Percentiles rank a stretch among this genome's conserved stretches.
These are phyloP conservation scores for Lycocorax pyrrhopterus DNA, from an alignment of 2,113 vertebrate species.

Conservation along the genomic window DNA sequence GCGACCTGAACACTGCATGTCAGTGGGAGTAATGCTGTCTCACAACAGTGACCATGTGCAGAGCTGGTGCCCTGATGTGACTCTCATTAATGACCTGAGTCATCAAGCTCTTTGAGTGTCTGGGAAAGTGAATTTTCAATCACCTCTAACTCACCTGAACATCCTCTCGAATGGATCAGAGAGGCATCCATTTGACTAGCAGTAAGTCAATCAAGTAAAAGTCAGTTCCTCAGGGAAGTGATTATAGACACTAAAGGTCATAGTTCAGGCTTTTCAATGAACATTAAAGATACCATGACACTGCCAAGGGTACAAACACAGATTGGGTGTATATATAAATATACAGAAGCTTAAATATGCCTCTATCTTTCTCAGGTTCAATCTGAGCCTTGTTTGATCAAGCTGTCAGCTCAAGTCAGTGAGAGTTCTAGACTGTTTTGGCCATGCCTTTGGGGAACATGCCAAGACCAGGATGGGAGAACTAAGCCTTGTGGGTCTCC, in stretches of 20 bases:
- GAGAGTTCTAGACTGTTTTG: not conserved
- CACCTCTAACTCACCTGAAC: not conserved
- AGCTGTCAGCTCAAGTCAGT: not conserved
- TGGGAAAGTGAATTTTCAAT: not conserved
- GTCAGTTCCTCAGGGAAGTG: not conserved
- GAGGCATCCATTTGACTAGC: not conserved
- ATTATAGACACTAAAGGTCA: not conserved
- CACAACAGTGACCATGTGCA: not conserved
- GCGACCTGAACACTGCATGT: not conserved
- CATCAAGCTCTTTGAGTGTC: not conserved
- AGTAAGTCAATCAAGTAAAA: not conserved
- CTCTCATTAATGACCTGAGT: not conserved
- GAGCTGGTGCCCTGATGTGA: fast-evolving
- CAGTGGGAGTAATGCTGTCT: not conserved
- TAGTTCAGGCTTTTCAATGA: not conserved
- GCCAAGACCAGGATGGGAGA: not conserved
- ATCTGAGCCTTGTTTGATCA: not conserved
- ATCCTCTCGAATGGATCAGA: fast-evolving
- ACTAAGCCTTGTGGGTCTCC: not conserved
- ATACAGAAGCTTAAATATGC: not conserved
- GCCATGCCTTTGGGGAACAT: not conserved
- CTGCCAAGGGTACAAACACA: not conserved
- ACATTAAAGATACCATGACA: not conserved
- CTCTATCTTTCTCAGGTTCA: not conserved
- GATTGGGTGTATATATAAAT: not conserved